Percentiles rank a stretch among this genome's conserved stretches.
phyloP scores from a whole-genome alignment of 1,140 invertebrate genomes.

The Gonioctena quinquepunctata region DNA sequence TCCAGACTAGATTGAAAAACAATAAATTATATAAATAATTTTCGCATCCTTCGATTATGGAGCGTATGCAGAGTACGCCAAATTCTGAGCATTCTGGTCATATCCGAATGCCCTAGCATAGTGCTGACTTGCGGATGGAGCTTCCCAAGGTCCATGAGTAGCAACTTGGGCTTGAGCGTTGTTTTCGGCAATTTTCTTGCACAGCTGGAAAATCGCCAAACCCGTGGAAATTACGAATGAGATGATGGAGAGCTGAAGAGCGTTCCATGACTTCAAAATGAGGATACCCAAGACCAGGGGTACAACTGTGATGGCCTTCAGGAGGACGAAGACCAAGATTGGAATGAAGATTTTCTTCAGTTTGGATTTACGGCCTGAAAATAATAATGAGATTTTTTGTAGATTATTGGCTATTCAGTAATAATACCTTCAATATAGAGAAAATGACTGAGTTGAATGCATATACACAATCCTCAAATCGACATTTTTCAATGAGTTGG shows the following conservation, averaged over 20 bases:
- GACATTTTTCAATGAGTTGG: too few relatives aligned
- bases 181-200: constrained; percentile 83
- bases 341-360: constrained; percentile 84
- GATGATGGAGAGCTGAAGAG: constrained; percentile 83
- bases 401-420: too few relatives aligned
- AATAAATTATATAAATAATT: background rate
- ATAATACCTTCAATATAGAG: too few relatives aligned
- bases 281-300: constrained; percentile 80
- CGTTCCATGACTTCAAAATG: constrained; percentile 84
- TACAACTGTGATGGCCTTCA: constrained; percentile 83
- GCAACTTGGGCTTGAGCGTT: constrained; percentile 70
- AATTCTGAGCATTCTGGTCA: constrained; percentile 65
- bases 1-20: background rate
- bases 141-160: constrained; percentile 70
- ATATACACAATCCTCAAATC: too few relatives aligned
- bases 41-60: background rate
- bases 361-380: constrained; percentile 74
- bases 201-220: constrained; percentile 83
- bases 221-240: constrained; percentile 84
- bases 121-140: constrained; percentile 54
- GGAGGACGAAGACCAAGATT: constrained; percentile 78
- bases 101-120: constrained; percentile 30
- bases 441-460: too few relatives aligned
- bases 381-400: too few relatives aligned
- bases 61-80: constrained; percentile 75